A percentile compares a stretch with the other conserved stretches of the same genome.
These are phyloP conservation scores for Smithornis capensis DNA, from an alignment of 2,113 vertebrate genomes.

Conservation along the genomic window DNA sequence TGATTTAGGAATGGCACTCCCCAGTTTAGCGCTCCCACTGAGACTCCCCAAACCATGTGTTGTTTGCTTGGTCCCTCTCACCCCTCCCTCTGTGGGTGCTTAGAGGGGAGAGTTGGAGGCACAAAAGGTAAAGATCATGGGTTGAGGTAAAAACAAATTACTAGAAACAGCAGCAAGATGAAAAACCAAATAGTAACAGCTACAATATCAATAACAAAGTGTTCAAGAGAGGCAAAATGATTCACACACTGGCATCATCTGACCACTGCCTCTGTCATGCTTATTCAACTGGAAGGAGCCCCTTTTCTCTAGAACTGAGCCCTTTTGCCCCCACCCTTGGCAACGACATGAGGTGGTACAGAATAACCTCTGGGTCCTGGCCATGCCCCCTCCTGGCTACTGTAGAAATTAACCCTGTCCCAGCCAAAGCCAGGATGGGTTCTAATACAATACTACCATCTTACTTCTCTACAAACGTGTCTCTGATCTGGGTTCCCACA, in stretches of 20 bases:
- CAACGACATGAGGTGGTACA: not conserved
- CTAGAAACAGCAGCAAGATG: not conserved
- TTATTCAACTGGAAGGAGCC: not conserved
- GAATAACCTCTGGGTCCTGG: not conserved
- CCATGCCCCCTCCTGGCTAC: not conserved
- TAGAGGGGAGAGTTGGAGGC: not conserved
- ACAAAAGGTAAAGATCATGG: not conserved
- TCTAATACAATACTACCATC: not conserved
- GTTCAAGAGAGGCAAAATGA: not conserved
- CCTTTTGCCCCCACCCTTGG: not conserved
- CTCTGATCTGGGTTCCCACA: not conserved
- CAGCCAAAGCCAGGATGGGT: fast-evolving
- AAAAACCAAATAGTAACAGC: not conserved
- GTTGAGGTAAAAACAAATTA: not conserved
- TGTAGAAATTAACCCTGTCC: not conserved
- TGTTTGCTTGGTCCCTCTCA: not conserved
- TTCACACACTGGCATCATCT: not conserved
- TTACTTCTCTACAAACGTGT: not conserved
- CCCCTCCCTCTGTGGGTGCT: not conserved
- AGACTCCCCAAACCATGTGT: fast-evolving
- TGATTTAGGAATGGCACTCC: not conserved
- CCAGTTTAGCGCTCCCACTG: not conserved
- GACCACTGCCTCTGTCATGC: not conserved
- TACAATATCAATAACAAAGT: not conserved
- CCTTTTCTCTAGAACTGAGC: not conserved